Conservation (phyloP, 2,888 invertebrate genomes). For the Chloroclystis v-ata region DNA sequence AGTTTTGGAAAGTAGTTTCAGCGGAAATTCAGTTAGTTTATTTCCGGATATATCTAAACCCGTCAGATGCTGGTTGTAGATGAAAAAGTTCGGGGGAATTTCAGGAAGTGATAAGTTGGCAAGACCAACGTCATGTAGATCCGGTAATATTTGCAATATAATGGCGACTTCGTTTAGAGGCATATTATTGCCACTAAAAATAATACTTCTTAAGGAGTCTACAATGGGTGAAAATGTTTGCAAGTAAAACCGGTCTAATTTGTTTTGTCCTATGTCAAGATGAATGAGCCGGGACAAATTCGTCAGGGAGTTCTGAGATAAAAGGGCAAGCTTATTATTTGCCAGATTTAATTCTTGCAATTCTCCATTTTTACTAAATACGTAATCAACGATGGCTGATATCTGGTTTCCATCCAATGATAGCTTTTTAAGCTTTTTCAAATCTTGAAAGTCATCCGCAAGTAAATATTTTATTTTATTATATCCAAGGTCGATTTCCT, state of each 20-base stretch:
- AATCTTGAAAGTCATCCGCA: constrained; percentile 83
- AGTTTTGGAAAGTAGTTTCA: constrained; percentile 75
- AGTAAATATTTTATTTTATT: constrained; percentile 87
- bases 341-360: constrained; percentile 80
- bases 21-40: constrained; percentile 78
- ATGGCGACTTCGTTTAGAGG: constrained; percentile 75
- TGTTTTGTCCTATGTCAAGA: constrained; percentile 87
- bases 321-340: constrained; percentile 84
- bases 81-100: constrained; percentile 78
- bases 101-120: constrained; percentile 78
- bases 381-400: constrained; percentile 84
- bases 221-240: constrained; percentile 79
- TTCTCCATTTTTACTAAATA: constrained; percentile 79
- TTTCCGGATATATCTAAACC: constrained; percentile 86
- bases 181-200: constrained; percentile 84
- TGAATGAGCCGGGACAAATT: constrained; percentile 83
- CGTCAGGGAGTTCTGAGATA: constrained; percentile 85
- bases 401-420: constrained; percentile 87
- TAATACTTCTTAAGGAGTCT: constrained; percentile 80
- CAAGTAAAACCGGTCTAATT: constrained; percentile 82
- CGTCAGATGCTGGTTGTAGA: constrained; percentile 78
- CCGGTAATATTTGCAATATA: constrained; percentile 76
- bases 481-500: constrained; percentile 86
- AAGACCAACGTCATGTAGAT: constrained; percentile 77
- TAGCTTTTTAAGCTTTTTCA: constrained; percentile 80